Evolutionary conservation across 2,888 invertebrate species (phyloP).

Genomic region (Aspidapion aeneum): DNA sequence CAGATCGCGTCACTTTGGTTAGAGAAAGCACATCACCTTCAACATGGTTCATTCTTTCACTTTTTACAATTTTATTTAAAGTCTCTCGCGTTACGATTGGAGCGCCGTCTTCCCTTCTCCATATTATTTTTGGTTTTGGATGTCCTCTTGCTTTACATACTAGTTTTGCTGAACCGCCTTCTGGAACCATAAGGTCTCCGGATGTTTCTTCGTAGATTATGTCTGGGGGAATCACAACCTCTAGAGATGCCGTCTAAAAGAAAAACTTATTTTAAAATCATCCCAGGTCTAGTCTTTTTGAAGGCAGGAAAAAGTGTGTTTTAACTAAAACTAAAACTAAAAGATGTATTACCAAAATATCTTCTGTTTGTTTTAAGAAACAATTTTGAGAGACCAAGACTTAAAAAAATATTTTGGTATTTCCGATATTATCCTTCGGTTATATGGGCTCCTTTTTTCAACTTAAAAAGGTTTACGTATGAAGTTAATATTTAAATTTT

Average conservation of each 20-base stretch:
- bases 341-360: too few relatives aligned
- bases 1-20: conserved; percentile 83
- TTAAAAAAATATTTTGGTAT: too few relatives aligned
- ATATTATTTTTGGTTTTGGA: conserved; percentile 80
- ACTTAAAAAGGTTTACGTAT: too few relatives aligned
- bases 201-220: conserved; percentile 87
- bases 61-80: conserved; percentile 59
- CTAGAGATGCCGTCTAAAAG: conserved; percentile 60
- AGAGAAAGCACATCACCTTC: conserved; percentile 79
- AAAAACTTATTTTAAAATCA: conserved; percentile 2
- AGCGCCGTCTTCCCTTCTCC: conserved; percentile 83
- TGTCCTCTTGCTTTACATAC: conserved; percentile 83
- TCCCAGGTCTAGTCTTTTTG: too few relatives aligned
- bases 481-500: too few relatives aligned
- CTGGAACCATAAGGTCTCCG: conserved; percentile 93
- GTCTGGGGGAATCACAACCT: conserved; percentile 90
- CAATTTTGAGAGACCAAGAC: too few relatives aligned
- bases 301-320: too few relatives aligned
- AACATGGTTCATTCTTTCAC: conserved; percentile 70
- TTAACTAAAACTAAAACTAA: too few relatives aligned
- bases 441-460: too few relatives aligned
- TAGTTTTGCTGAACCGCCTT: conserved; percentile 83
- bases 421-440: too few relatives aligned
- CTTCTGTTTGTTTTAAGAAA: too few relatives aligned
- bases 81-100: conserved; percentile 76